These are phyloP conservation scores for Sebastiscus albofasciatus DNA, from an alignment of 2,797 vertebrate species.

Conservation along the genomic window DNA sequence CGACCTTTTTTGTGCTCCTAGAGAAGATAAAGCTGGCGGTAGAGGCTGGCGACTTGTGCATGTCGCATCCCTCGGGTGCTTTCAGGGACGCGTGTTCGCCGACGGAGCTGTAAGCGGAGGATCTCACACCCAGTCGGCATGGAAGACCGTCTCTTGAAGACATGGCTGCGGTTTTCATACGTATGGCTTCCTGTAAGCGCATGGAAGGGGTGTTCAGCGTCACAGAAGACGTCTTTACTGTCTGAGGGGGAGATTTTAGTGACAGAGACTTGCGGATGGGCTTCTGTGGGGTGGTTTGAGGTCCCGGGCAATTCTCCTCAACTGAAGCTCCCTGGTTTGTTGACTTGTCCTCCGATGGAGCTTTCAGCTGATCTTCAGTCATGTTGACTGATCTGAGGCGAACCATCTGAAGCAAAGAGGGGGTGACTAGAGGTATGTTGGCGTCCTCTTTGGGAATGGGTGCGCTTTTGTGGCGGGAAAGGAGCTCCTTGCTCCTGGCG, in stretches of 20 bases:
- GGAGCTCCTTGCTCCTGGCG: conserved; percentile 81
- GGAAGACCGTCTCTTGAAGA: conserved; percentile 76
- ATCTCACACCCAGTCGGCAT: conserved; percentile 66
- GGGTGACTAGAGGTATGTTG: conserved; percentile 91
- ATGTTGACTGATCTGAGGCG: conserved; percentile 90
- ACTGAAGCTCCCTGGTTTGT: conserved; percentile 28
- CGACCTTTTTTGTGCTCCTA: conserved; percentile 89
- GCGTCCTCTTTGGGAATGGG: conserved; percentile 89
- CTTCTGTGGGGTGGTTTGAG: conserved; percentile 86
- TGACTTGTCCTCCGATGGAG: conserved; percentile 60
- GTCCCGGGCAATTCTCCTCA: conserved; percentile 56
- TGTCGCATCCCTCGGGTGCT: conserved; percentile 64
- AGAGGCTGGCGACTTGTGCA: conserved; percentile 87
- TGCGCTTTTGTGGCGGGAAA: conserved; percentile 80
- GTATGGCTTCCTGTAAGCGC: conserved; percentile 89
- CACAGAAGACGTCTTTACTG: conserved; percentile 77
- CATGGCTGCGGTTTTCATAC: conserved; percentile 89
- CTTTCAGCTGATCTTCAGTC: conserved; percentile 67
- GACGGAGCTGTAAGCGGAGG: conserved; percentile 36
- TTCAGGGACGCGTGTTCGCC: conserved; percentile 59
- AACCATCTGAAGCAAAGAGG: conserved; percentile 97
- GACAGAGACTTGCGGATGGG: conserved; percentile 91
- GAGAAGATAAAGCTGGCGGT: conserved; percentile 97
- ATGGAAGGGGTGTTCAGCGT: conserved; percentile 74
- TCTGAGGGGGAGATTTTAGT: conserved; percentile 66